Conservation (phyloP, 2,113 vertebrate species). For the Chunga burmeisteri region DNA sequence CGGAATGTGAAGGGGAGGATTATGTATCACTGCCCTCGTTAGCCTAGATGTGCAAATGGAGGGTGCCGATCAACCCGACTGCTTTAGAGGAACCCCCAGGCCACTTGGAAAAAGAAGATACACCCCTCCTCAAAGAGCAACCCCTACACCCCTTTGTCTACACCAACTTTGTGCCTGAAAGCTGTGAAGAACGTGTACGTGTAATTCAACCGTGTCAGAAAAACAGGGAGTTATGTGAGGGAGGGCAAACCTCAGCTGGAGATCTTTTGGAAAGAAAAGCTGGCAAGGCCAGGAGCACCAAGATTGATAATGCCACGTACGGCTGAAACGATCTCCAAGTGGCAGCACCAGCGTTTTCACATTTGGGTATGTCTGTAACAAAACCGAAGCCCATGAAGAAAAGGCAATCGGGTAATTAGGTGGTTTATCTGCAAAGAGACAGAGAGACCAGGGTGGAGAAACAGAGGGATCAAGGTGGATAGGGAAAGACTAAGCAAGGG, state of each 20-base stretch:
- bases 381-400: not conserved
- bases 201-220: not conserved
- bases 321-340: not conserved
- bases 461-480: not conserved
- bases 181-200: rapidly evolving
- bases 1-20: not conserved
- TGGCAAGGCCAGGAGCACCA: not conserved
- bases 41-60: not conserved
- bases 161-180: not conserved
- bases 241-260: not conserved
- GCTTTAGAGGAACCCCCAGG: not conserved
- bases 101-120: not conserved
- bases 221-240: not conserved
- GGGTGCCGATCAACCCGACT: not conserved
- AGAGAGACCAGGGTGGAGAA: not conserved
- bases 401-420: not conserved
- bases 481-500: not conserved
- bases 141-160: not conserved
- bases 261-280: not conserved
- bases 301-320: rapidly evolving
- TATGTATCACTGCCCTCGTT: not conserved
- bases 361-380: not conserved
- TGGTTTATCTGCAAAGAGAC: not conserved
- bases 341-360: not conserved
- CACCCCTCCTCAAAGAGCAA: not conserved